Base-by-base conservation (phyloP, 2,888 invertebrate species). In the Coleophora flavipennella region DNA sequence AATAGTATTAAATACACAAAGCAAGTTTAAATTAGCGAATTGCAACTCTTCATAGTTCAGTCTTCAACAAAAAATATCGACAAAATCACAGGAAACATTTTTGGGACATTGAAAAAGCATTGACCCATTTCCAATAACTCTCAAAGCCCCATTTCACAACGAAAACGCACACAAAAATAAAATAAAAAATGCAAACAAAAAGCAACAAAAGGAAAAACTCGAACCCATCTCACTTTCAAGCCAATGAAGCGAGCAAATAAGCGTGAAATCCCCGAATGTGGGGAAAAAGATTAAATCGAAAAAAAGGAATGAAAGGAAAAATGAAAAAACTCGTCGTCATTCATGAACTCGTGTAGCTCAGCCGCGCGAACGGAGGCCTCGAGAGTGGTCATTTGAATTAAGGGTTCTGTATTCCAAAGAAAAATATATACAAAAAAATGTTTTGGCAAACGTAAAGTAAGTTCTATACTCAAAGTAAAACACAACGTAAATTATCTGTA, bases 201-300 rank as follows among this genome's bases (percentile, higher is more conserved):
- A 60, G 68, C 59, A 69, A 64, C 64, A 67, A 55, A 56, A 53
- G 47, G 40, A 61, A 66, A 62, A 62, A 63, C 46, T 35, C 40
- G 47, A 58, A 68, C 78, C 78, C 76, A 66, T 75, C 75, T 80
- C 83, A 75, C 77, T 81, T 78, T 75, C 78, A 67, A 80, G 79
- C 79, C 83, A 83, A 83, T 83, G 83, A 81, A 77, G 81, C 79
- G 77, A 64, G 78, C 76, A 79, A 81, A 83, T 79, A 81, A 74
- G 74, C 79, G 78, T 81, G 78, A 83, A 84, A 83, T 80, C 77
- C 74, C 67, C 67, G 68, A 59, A 61, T 53, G 60, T 73, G 77
- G 69, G 75, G 75, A 76, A 79, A 81, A 80, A 79, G 77, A 75
- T 4, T 20, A 20, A 20, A 20, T 20, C 6, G 73, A 72, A 73